Conservation (phyloP, 1,140 invertebrate species). For the Neodiprion fabricii region DNA sequence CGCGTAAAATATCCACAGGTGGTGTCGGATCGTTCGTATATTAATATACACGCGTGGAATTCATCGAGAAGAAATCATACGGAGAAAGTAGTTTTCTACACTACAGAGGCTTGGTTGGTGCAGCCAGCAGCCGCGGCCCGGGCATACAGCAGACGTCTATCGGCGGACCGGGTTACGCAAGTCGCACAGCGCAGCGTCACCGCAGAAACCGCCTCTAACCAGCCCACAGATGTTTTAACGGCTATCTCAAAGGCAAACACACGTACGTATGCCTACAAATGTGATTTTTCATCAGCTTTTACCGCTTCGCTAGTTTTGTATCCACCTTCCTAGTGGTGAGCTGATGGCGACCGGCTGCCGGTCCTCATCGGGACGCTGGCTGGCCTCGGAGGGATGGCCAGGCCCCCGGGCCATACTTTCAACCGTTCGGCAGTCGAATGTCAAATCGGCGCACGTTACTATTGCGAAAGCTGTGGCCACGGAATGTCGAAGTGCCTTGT, state of each 20-base stretch:
- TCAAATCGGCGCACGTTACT: not conserved
- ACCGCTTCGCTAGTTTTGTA: no score
- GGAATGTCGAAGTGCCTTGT: no score
- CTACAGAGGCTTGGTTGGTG: constrained; percentile 29
- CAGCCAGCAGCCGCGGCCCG: constrained; percentile 32
- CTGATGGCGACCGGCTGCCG: no score
- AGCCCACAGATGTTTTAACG: constrained; percentile 24
- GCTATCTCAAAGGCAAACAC: not conserved
- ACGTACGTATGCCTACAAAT: no score
- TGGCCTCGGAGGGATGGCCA: not conserved
- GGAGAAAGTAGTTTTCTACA: constrained; percentile 39
- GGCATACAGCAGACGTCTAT: constrained; percentile 33
- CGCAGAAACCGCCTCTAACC: constrained; percentile 32
- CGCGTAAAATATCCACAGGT: not conserved
- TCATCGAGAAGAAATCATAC: constrained; percentile 36
- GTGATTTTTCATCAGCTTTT: no score
- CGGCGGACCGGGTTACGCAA: constrained; percentile 32
- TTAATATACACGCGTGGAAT: constrained; percentile 19
- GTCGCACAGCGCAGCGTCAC: constrained; percentile 35
- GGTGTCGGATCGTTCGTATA: not conserved
- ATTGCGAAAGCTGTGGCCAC: not conserved
- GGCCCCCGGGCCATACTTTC: not conserved
- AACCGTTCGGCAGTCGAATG: not conserved
- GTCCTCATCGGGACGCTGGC: not conserved
- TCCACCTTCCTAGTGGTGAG: no score